Conservation (phyloP, 1,140 invertebrate genomes). For the Cherax quadricarinatus region DNA sequence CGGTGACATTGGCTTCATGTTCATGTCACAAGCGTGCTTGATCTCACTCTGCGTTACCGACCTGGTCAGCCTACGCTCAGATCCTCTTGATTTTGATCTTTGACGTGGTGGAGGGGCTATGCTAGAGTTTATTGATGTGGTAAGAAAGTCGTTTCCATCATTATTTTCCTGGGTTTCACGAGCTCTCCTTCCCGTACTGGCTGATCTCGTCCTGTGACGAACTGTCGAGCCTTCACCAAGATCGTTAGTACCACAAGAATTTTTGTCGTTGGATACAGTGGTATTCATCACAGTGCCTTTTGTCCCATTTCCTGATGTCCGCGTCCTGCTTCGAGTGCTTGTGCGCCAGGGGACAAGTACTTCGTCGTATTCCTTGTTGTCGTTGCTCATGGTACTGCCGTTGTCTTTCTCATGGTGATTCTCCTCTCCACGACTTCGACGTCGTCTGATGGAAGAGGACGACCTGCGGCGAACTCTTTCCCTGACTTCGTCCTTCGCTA, state of each 20-base stretch:
- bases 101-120: slow-evolving; percentile 36
- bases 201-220: not conserved
- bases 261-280: not conserved
- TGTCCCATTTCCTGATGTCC: not conserved
- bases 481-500: not conserved
- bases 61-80: slow-evolving; percentile 38
- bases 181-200: not conserved
- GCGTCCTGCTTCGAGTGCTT: slow-evolving; percentile 24
- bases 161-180: not conserved
- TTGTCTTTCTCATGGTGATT: not conserved
- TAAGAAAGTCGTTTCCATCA: not conserved
- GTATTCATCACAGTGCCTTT: not conserved
- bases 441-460: slow-evolving; percentile 14
- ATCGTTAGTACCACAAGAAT: not conserved
- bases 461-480: slow-evolving; percentile 37
- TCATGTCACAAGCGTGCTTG: not conserved
- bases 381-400: not conserved
- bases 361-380: not conserved
- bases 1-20: not conserved
- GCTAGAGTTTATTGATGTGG: not conserved
- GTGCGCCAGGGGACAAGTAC: slow-evolving; percentile 14
- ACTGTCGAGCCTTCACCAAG: too few species aligned
- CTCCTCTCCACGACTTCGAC: not conserved
- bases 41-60: slow-evolving; percentile 29
- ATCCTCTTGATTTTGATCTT: slow-evolving; percentile 16